Percentiles rank a stretch among this genome's conserved stretches.
These are phyloP conservation scores for Rhagoletis pomonella DNA, from an alignment of 1,140 invertebrate species.

Conservation along the genomic window DNA sequence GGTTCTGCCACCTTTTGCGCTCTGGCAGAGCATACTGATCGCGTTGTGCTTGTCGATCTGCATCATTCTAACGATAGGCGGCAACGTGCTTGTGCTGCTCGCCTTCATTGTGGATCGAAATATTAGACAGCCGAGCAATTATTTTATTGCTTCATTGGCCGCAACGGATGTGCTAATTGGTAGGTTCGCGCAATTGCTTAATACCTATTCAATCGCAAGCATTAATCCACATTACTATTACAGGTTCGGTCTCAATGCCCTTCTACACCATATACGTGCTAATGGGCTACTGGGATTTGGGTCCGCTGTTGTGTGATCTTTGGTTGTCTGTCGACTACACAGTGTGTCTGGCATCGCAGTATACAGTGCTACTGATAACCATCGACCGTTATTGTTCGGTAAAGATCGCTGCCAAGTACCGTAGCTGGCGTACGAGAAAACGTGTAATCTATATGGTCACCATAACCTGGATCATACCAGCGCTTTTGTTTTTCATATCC, in stretches of 20 bases:
- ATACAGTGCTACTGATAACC: constrained; percentile 98
- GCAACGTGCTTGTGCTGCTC: constrained; percentile 96
- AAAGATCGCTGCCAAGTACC: constrained; percentile 97
- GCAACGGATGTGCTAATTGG: constrained; percentile 99
- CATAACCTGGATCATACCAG: constrained; percentile 98
- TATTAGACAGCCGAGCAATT: constrained; percentile 99
- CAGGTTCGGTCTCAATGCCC: constrained; percentile 94
- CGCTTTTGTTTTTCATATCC: constrained; percentile 96
- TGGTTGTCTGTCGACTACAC: constrained; percentile 99
- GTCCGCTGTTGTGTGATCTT: constrained; percentile 96
- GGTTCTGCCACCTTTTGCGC: constrained; percentile 87
- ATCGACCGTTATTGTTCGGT: constrained; percentile 99
- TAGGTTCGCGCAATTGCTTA: constrained; percentile 69
- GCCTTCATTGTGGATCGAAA: constrained; percentile 97
- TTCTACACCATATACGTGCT: constrained; percentile 98
- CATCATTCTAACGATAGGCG: constrained; percentile 93
- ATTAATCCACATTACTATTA: constrained; percentile 68
- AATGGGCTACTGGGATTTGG: constrained; percentile 97
- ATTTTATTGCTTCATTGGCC: constrained; percentile 98
- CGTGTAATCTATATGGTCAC: constrained; percentile 94
- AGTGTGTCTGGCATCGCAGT: constrained; percentile 98
- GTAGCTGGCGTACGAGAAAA: constrained; percentile 96
- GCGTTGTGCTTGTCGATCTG: constrained; percentile 92
- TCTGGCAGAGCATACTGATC: constrained; percentile 94
- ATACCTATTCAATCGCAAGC: background rate